Percentiles rank a stretch among this genome's conserved stretches.
These are phyloP conservation scores for Remorina albescens DNA, from an alignment of 2,797 vertebrate species.

Conservation along the genomic window DNA sequence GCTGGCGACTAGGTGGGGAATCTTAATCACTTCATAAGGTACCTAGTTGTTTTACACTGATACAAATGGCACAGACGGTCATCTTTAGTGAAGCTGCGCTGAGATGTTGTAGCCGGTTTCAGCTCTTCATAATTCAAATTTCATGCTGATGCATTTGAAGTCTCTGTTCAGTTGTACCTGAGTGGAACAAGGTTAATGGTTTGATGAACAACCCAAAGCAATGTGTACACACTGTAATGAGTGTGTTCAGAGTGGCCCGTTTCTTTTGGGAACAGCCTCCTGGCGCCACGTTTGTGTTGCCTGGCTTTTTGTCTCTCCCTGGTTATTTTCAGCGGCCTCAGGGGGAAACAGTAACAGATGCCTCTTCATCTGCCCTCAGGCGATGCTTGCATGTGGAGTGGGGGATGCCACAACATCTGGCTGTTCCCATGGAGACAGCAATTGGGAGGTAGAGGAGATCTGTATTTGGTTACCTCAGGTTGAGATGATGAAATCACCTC, in stretches of 20 bases:
- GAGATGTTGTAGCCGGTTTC: neutral
- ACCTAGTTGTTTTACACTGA: slow-evolving; percentile 1
- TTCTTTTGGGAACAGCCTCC: slow-evolving; percentile 32
- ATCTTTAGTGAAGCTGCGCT: slow-evolving; percentile 3
- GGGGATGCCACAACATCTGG: slow-evolving; percentile 79
- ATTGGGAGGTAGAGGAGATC: slow-evolving; percentile 29
- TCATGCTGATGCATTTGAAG: neutral
- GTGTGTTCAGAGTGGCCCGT: slow-evolving; percentile 1
- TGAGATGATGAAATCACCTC: slow-evolving; percentile 26
- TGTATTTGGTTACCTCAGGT: slow-evolving; percentile 54
- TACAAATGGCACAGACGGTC: neutral
- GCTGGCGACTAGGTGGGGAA: slow-evolving; percentile 23
- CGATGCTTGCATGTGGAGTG: slow-evolving; percentile 51
- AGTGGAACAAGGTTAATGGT: neutral
- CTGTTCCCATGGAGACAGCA: slow-evolving; percentile 78
- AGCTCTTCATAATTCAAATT: slow-evolving; percentile 10
- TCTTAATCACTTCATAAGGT: slow-evolving; percentile 51
- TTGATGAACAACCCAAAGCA: slow-evolving; percentile 32
- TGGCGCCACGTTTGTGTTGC: slow-evolving; percentile 51
- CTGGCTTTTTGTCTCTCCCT: slow-evolving; percentile 49
- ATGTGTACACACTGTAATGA: neutral
- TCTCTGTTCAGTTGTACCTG: slow-evolving; percentile 12
- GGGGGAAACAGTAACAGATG: slow-evolving; percentile 76
- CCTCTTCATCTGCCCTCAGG: slow-evolving; percentile 53
- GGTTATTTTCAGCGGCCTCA: slow-evolving; percentile 78